Percentiles rank a stretch among this genome's conserved stretches.
phyloP scores from a whole-genome alignment of 2,888 invertebrate species.

The Aleiodes leptofemur region DNA sequence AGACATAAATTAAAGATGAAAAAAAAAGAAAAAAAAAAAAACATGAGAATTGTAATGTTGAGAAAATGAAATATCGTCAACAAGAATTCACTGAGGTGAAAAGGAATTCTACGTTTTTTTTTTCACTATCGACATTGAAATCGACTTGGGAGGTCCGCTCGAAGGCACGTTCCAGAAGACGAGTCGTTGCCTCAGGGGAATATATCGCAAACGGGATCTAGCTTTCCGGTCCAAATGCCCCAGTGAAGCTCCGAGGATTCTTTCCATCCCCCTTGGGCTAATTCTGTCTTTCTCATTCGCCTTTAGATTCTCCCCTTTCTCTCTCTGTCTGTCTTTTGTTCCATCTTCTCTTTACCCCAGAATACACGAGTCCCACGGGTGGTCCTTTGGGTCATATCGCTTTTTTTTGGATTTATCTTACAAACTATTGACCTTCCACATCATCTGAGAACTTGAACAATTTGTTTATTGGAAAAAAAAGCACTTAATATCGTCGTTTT shows the following conservation, averaged over 20 bases:
- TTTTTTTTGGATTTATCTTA: too few species aligned
- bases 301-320: slow-evolving; percentile 41
- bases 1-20: neutral
- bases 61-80: slow-evolving; percentile 39
- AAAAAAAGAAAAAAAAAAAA: neutral
- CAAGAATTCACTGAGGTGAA: slow-evolving; percentile 42
- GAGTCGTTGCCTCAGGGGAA: slow-evolving; percentile 39
- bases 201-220: slow-evolving; percentile 24
- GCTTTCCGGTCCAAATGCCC: slow-evolving; percentile 7
- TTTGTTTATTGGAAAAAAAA: too few species aligned
- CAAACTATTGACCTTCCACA: too few species aligned
- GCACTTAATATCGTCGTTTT: too few species aligned
- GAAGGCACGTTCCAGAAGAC: slow-evolving; percentile 45
- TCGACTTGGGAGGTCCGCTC: slow-evolving; percentile 31
- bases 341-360: slow-evolving; percentile 2
- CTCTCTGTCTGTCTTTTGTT: neutral
- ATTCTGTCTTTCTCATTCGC: slow-evolving; percentile 27
- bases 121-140: slow-evolving; percentile 41
- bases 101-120: slow-evolving; percentile 44
- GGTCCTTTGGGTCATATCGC: too few species aligned
- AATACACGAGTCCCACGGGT: neutral
- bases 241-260: slow-evolving; percentile 16
- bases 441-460: too few species aligned
- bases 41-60: neutral
- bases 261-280: neutral